A percentile compares a stretch with the other conserved stretches of the same genome.
phyloP scores from a whole-genome alignment of 2,113 vertebrate species.

The Anseranas semipalmata region DNA sequence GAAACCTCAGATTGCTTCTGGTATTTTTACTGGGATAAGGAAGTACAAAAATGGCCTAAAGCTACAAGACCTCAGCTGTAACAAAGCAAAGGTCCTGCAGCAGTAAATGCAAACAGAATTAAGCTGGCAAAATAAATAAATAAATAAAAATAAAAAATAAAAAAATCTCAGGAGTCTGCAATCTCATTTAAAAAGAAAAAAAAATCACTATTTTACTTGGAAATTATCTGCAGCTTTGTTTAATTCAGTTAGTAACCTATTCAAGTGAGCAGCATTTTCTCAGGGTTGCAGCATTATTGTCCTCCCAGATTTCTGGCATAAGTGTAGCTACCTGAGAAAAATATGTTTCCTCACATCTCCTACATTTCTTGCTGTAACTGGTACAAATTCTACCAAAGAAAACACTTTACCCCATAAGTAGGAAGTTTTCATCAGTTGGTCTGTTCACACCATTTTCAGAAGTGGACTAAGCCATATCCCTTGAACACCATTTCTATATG shows the following conservation, averaged over 20 bases:
- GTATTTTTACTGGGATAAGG: not conserved
- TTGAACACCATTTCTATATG: not conserved
- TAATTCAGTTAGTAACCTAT: not conserved
- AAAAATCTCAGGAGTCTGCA: not conserved
- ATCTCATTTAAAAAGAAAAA: not conserved
- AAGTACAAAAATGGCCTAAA: not conserved
- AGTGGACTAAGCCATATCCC: not conserved
- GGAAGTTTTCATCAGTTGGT: not conserved
- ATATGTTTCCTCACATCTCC: not conserved
- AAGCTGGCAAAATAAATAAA: not conserved
- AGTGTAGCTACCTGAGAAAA: not conserved
- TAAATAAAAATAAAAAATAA: no score
- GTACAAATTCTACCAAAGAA: not conserved
- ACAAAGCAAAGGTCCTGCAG: not conserved
- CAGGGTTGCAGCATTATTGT: not conserved
- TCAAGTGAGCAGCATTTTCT: not conserved
- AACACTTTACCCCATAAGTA: not conserved
- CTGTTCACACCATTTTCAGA: not conserved
- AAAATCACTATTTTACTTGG: accelerated
- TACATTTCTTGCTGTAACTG: not conserved
- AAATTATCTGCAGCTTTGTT: not conserved
- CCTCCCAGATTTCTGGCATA: not conserved
- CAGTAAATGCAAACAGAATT: not conserved
- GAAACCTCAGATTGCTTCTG: not conserved
- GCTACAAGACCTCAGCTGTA: not conserved